These are phyloP conservation scores for Hololepta plana DNA, from an alignment of 2,888 invertebrate species.

Conservation along the genomic window DNA sequence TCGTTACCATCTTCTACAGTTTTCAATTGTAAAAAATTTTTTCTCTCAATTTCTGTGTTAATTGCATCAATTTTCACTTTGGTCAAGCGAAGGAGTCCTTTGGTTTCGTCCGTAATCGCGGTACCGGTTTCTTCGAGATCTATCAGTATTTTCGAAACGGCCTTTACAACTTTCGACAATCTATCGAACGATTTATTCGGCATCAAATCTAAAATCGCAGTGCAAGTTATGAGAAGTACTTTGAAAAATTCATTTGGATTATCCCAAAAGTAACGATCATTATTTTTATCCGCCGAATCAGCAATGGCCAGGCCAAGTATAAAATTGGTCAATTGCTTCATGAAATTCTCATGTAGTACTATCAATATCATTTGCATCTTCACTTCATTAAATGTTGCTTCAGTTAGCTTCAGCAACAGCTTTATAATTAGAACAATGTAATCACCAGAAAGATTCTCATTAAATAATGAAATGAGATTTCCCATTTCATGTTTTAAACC, in stretches of 20 bases:
- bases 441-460: constrained; percentile 1
- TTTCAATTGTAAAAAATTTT: constrained; percentile 7
- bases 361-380: constrained; percentile 2
- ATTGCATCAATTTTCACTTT: constrained; percentile 17
- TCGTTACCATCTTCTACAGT: constrained; percentile 16
- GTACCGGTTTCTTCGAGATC: constrained; percentile 11
- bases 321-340: constrained; percentile 4
- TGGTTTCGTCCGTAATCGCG: constrained; percentile 16
- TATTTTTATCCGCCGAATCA: constrained; percentile 5
- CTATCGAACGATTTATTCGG: constrained; percentile 18
- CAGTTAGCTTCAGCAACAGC: not conserved
- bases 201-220: constrained; percentile 22
- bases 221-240: constrained; percentile 14
- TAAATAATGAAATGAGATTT: constrained; percentile 3
- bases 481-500: not conserved
- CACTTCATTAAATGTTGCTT: not conserved
- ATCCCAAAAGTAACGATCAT: constrained; percentile 9
- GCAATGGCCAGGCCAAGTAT: constrained; percentile 4
- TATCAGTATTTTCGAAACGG: constrained; percentile 12
- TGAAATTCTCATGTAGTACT: not conserved
- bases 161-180: constrained; percentile 15
- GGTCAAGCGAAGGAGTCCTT: constrained; percentile 23
- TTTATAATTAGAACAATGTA: constrained; percentile 6
- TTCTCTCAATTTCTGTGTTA: constrained; percentile 1
- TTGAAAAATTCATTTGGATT: constrained; percentile 14